Percentiles rank a stretch among this genome's conserved stretches.
Evolutionary conservation across 2,113 vertebrate genomes (phyloP).

Genomic region (Phaethon lepturus): DNA sequence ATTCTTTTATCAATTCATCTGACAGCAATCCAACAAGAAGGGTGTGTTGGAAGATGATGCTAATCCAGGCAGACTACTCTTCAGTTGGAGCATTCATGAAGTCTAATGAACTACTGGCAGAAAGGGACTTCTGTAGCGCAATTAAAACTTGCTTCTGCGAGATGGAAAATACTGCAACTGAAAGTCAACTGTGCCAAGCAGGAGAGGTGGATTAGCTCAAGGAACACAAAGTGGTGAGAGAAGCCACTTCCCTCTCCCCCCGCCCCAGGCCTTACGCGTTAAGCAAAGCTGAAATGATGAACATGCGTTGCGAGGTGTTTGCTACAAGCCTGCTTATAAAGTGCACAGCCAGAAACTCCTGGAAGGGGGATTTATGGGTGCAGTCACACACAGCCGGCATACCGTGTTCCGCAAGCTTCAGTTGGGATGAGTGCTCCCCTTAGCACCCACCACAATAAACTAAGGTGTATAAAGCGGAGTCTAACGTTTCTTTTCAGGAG

Average conservation of each 20-base stretch:
- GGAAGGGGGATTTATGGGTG: slow-evolving; percentile 27
- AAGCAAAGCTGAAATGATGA: slow-evolving; percentile 33
- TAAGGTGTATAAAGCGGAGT: background rate
- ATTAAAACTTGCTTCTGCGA: slow-evolving; percentile 29
- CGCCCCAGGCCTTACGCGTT: background rate
- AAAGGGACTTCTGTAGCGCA: background rate
- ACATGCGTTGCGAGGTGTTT: slow-evolving; percentile 59
- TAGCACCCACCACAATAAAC: background rate
- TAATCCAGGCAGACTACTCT: slow-evolving; percentile 34
- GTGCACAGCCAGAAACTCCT: slow-evolving; percentile 18
- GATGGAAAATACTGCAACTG: background rate
- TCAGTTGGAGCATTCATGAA: background rate
- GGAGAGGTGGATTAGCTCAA: slow-evolving; percentile 39
- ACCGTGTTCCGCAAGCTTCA: background rate
- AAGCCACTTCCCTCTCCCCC: background rate
- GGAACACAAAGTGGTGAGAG: slow-evolving; percentile 36
- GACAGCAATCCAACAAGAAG: slow-evolving; percentile 22
- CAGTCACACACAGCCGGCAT: slow-evolving; percentile 39
- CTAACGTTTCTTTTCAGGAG: background rate
- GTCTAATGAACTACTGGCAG: slow-evolving; percentile 57
- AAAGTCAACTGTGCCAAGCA: slow-evolving; percentile 26
- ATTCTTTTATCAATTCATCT: slow-evolving; percentile 28
- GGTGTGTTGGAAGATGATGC: slow-evolving; percentile 31
- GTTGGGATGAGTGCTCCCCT: background rate
- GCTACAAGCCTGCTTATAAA: slow-evolving; percentile 12